These are phyloP conservation scores for Drosophila kepulauana DNA, from an alignment of 1,140 invertebrate species.

Conservation along the genomic window DNA sequence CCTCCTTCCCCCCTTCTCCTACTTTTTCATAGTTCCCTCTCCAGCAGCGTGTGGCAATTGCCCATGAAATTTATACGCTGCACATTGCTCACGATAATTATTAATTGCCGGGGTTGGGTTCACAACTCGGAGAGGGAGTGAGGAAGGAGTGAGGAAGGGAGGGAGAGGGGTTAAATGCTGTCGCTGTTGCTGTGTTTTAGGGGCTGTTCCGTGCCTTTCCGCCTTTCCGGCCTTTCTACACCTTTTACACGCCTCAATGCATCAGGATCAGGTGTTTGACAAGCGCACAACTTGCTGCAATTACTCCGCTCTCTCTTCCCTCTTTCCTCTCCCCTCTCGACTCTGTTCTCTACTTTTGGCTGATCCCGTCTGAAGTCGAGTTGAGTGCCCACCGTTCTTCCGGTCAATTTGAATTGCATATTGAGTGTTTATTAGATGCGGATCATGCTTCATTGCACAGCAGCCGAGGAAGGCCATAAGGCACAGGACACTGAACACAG, in stretches of 20 bases:
- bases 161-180: constrained; percentile 31
- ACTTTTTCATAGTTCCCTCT: neutral
- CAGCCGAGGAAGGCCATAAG: constrained; percentile 24
- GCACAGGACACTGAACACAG: neutral
- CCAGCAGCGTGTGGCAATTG: constrained; percentile 61
- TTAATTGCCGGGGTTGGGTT: constrained; percentile 65
- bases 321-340: constrained; percentile 1
- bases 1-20: neutral
- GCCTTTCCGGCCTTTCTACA: constrained; percentile 76
- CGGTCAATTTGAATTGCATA: constrained; percentile 79
- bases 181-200: constrained; percentile 19
- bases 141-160: neutral
- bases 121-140: constrained; percentile 7
- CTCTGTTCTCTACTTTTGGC: neutral
- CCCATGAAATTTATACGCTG: constrained; percentile 75
- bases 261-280: constrained; percentile 81
- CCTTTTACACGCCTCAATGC: constrained; percentile 81
- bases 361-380: constrained; percentile 1
- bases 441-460: constrained; percentile 69
- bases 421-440: constrained; percentile 79
- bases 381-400: constrained; percentile 44
- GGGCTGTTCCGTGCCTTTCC: constrained; percentile 27
- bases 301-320: constrained; percentile 12
- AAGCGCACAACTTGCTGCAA: constrained; percentile 46
- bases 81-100: constrained; percentile 67